These are phyloP conservation scores for Drosophila mimica DNA, from an alignment of 2,888 invertebrate genomes.

Conservation along the genomic window DNA sequence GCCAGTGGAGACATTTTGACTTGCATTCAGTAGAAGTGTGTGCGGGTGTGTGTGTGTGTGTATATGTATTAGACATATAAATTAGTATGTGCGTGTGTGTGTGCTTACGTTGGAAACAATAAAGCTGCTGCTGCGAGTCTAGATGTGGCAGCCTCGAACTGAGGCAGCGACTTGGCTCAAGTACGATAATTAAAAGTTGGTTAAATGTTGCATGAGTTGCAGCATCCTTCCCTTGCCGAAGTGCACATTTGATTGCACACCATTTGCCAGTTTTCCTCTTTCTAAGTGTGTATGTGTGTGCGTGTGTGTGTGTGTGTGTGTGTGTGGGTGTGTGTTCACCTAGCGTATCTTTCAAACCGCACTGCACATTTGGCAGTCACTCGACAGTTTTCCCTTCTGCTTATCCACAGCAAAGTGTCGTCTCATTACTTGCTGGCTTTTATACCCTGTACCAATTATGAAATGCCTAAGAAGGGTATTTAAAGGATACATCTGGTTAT, in stretches of 20 bases:
- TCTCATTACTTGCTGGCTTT: conserved; percentile 36
- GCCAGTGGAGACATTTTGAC: conserved; percentile 20
- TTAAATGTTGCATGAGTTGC: conserved; percentile 80
- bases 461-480: neutral
- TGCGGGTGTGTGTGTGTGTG: conserved; percentile 4
- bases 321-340: conserved; percentile 23
- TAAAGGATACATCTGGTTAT: neutral
- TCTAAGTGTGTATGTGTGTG: no score
- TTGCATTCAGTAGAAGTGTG: conserved; percentile 3
- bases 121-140: conserved; percentile 43
- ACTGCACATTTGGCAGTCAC: conserved; percentile 48
- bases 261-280: conserved; percentile 55
- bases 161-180: conserved; percentile 53
- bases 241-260: conserved; percentile 75
- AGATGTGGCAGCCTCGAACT: conserved; percentile 18
- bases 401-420: conserved; percentile 7
- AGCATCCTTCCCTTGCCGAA: conserved; percentile 61
- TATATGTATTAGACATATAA: conserved; percentile 6
- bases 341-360: conserved; percentile 38
- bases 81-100: neutral
- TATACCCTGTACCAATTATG: neutral
- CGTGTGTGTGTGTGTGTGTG: neutral
- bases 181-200: conserved; percentile 80
- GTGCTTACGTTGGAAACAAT: conserved; percentile 49
- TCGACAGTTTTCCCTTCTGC: conserved; percentile 2